These are phyloP conservation scores for Sakesphorus luctuosus DNA, from an alignment of 2,113 vertebrate genomes.

Conservation along the genomic window DNA sequence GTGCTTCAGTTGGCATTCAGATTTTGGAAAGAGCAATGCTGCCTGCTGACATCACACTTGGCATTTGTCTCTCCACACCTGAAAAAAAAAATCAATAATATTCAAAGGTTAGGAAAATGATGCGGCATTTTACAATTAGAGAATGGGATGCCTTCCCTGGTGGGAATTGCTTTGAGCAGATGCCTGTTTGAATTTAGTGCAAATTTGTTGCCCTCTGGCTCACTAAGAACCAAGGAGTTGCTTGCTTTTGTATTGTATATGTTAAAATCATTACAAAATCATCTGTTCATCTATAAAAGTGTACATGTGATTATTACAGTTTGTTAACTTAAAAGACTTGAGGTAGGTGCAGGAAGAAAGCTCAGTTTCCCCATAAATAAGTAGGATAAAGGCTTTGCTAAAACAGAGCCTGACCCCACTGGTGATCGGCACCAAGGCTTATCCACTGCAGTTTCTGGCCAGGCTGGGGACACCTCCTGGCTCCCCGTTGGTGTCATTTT, in stretches of 20 bases:
- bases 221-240: not conserved
- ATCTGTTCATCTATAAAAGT: not conserved
- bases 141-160: not conserved
- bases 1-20: not conserved
- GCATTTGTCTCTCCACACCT: not conserved
- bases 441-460: not conserved
- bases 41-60: not conserved
- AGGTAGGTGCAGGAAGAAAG: not conserved
- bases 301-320: not conserved
- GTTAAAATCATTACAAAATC: not conserved
- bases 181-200: not conserved
- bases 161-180: not conserved
- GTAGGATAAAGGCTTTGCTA: not conserved
- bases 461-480: not conserved
- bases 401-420: not conserved
- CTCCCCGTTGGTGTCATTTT: not conserved
- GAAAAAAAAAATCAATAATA: not conserved
- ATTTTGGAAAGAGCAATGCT: not conserved
- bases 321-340: not conserved
- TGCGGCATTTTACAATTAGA: not conserved
- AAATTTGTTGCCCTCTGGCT: not conserved
- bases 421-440: fast-evolving
- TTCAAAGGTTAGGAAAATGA: not conserved
- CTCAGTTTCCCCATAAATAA: not conserved
- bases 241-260: not conserved